Base-by-base conservation (phyloP, 2,888 invertebrate species). In the Ischnura elegans region DNA sequence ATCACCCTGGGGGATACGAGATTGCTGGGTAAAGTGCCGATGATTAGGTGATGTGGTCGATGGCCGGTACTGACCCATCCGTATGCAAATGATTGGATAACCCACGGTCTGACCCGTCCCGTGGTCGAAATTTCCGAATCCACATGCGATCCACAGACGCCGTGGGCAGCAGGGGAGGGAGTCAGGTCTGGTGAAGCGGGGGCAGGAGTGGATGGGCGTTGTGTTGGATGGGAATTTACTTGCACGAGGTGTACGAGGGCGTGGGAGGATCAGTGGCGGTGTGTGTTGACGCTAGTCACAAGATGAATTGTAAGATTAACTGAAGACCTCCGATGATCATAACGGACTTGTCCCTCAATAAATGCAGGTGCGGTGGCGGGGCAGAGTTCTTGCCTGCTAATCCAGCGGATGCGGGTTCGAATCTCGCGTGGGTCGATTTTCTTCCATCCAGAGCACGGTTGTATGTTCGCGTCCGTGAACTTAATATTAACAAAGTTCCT, bases 51-150 rank as follows among this genome's bases (percentile, higher is more conserved):
- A 36, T 36, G 76, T 76, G 76, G 29, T 36, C 76, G 36, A 76
- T 36, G 76, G 61, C 61, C 36, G 29, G 76, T 10, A 36, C 13
- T 76, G 2, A 36, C 29, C 76, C 36, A 76, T 76, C 76, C 36
- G 36, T 76, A 76, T 76, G 76, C 76, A 76, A 76, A 76, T 61
- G 61, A 25, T 0, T 61, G n/a, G 61, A 19, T n/a, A 10, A 36
- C 25, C 13, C 8, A 36, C 10, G 29, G 29, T 10, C 13, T 36
- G 21, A 6, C 36, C 10, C 76, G 25, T 36, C 76, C 76, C 76
- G 76, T 36, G 76, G 36, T 36, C 76, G 76, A 76, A 76, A 76
- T 76, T 36, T 76, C 76, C 36, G 76, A n/a, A n/a, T n/a, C n/a
- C 61, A n/a, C 76, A 76, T 76, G 76, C 29, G 76, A 76, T 76